Evolutionary conservation across 2,797 vertebrate species (phyloP).

Genomic region (Valencia hispanica): DNA sequence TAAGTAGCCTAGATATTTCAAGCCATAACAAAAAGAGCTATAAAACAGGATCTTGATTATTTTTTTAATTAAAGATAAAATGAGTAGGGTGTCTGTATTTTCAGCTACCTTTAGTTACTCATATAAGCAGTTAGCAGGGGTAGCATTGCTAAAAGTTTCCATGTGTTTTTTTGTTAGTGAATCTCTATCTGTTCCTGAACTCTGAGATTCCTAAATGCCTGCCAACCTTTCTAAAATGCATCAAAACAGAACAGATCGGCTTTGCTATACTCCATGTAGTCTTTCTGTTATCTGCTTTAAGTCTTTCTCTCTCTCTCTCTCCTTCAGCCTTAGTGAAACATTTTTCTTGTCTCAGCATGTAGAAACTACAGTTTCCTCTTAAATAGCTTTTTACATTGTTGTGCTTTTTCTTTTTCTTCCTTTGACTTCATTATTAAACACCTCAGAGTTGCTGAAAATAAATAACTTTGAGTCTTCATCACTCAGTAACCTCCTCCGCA

Average conservation of each 20-base stretch:
- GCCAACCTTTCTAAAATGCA: not conserved
- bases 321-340: not conserved
- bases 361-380: not conserved
- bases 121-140: not conserved
- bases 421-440: not conserved
- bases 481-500: not conserved
- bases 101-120: not conserved
- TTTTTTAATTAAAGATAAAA: not conserved
- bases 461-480: not conserved
- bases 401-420: not conserved
- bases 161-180: not conserved
- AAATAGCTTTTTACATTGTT: not conserved
- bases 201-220: not conserved
- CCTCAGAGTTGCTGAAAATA: not conserved
- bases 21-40: not conserved
- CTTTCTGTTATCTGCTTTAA: not conserved
- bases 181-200: not conserved
- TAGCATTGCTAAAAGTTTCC: not conserved
- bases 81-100: not conserved
- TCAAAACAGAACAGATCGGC: not conserved
- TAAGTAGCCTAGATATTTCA: not conserved
- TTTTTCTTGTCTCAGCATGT: not conserved
- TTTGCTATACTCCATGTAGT: not conserved
- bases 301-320: not conserved
- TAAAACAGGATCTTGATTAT: not conserved